Conservation (phyloP, 2,797 vertebrate genomes). For the Rachycentron canadum region DNA sequence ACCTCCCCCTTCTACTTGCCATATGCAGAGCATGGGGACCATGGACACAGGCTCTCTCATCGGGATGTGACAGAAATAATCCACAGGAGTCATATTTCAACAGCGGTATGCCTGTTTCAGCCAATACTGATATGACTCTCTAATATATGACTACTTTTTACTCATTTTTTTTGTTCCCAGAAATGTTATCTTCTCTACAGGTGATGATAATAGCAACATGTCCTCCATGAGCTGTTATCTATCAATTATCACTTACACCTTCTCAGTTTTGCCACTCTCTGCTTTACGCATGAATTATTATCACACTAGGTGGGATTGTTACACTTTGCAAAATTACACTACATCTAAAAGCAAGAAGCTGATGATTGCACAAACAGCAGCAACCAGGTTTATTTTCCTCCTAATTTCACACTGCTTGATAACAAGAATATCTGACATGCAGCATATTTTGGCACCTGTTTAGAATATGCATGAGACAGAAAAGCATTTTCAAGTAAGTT, state of each 20-base stretch:
- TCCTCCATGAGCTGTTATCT: not conserved
- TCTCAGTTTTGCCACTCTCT: slow-evolving; percentile 7
- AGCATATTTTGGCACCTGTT: slow-evolving; percentile 22
- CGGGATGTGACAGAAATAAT: slow-evolving; percentile 40
- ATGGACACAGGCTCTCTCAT: slow-evolving; percentile 8
- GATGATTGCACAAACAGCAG: not conserved
- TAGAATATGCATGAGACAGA: slow-evolving; percentile 3
- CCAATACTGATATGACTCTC: not conserved
- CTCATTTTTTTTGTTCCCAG: not conserved
- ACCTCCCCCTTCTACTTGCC: slow-evolving; percentile 40
- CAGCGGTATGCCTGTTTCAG: slow-evolving; percentile 59
- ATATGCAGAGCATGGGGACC: slow-evolving; percentile 18
- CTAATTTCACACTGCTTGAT: slow-evolving; percentile 22
- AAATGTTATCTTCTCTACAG: not conserved
- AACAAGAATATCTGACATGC: slow-evolving; percentile 9
- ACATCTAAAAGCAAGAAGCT: not conserved
- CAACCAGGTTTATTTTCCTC: not conserved
- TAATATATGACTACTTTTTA: not conserved
- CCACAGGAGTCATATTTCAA: slow-evolving; percentile 34
- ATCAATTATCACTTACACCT: not conserved
- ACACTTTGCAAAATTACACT: not conserved
- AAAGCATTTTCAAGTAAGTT: not conserved
- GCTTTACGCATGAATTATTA: slow-evolving; percentile 17
- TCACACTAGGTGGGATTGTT: slow-evolving; percentile 12
- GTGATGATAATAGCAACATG: not conserved